Conservation (phyloP, 2,797 vertebrate species). For the Hydrocynus forskahlii region DNA sequence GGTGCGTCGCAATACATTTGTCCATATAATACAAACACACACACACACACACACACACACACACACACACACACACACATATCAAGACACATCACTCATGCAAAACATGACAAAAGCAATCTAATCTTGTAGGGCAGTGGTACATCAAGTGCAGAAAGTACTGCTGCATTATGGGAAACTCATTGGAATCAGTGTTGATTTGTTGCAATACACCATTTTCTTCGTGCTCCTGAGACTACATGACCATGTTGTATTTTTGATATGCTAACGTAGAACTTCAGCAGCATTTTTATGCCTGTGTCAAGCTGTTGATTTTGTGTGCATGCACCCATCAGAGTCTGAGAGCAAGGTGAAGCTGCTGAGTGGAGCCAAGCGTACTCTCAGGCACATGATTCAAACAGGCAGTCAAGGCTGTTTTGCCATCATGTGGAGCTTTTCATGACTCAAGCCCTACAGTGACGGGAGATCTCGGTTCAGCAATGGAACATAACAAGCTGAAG, state of each 20-base stretch:
- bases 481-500: conserved; percentile 9
- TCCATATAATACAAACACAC: too few relatives aligned
- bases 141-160: conserved; percentile 23
- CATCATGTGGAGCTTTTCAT: background rate
- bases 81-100: background rate
- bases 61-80: background rate
- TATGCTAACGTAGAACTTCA: conserved; percentile 33
- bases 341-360: background rate
- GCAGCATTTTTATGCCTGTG: conserved; percentile 35
- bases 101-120: conserved; percentile 36
- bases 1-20: too few relatives aligned
- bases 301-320: conserved; percentile 13
- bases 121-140: conserved; percentile 35
- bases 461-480: background rate
- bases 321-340: conserved; percentile 2
- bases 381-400: conserved; percentile 6
- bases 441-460: conserved; percentile 15
- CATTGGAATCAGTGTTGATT: conserved; percentile 26
- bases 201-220: conserved; percentile 7
- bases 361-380: background rate
- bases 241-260: conserved; percentile 41
- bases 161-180: conserved; percentile 2
- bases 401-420: background rate
- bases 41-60: background rate
- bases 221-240: background rate